These are phyloP conservation scores for Heliconius hewitsoni DNA, from an alignment of 1,140 invertebrate species.

Conservation along the genomic window DNA sequence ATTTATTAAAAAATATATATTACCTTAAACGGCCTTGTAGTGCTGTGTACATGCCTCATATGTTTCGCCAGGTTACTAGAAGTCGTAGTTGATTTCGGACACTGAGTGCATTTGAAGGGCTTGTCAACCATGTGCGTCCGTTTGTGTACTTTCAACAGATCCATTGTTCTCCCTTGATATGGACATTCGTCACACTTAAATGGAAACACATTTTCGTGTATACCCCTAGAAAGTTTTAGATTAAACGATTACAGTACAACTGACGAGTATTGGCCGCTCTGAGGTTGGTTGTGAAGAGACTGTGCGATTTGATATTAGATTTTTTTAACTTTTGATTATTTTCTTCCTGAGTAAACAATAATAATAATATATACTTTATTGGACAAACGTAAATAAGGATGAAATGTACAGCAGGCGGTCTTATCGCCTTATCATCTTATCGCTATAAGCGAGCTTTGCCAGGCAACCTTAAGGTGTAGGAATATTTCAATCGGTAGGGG, in stretches of 20 bases:
- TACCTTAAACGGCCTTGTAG: constrained; percentile 64
- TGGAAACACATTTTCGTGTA: constrained; percentile 67
- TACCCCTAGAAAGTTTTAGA: constrained; percentile 52
- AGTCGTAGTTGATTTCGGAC: constrained; percentile 63
- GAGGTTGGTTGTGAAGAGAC: too few species aligned
- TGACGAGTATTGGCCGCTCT: too few species aligned
- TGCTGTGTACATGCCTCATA: constrained; percentile 70
- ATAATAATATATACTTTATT: too few species aligned
- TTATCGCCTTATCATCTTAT: too few species aligned
- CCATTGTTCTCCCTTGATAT: constrained; percentile 66
- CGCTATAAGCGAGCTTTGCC: too few species aligned
- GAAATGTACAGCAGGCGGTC: too few species aligned
- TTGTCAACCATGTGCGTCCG: constrained; percentile 65
- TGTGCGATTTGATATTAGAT: too few species aligned
- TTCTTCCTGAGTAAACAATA: too few species aligned
- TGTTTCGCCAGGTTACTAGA: constrained; percentile 70
- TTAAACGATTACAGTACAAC: neutral
- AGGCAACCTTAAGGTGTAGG: too few species aligned
- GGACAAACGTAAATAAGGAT: too few species aligned
- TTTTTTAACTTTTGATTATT: too few species aligned
- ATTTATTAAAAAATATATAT: neutral
- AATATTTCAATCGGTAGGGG: too few species aligned
- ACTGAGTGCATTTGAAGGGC: constrained; percentile 68
- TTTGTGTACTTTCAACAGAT: constrained; percentile 68
- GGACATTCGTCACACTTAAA: constrained; percentile 70